These are phyloP conservation scores for Pogonophryne albipinna DNA, from an alignment of 2,797 vertebrate species.

Conservation along the genomic window DNA sequence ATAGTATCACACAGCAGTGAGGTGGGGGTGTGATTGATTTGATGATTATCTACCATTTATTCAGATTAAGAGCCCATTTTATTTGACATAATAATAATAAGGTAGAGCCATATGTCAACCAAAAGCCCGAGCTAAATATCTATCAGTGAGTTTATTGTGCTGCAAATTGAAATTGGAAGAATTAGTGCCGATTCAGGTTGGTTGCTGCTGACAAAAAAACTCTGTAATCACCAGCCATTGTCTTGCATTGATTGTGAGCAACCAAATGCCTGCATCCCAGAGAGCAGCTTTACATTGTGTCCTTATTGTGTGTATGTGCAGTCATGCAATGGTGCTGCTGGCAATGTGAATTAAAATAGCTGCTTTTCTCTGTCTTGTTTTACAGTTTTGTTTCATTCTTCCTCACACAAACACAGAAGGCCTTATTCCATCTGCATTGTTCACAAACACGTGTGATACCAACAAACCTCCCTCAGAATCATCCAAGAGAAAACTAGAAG, in stretches of 20 bases:
- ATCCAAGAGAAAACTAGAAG: conserved; percentile 2
- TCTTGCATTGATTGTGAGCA: conserved; percentile 27
- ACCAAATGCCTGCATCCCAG: conserved; percentile 15
- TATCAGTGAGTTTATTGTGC: conserved; percentile 11
- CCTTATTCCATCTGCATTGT: conserved; percentile 1
- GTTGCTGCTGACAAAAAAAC: conserved; percentile 18
- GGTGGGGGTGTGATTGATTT: conserved; percentile 40
- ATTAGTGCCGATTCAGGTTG: background rate
- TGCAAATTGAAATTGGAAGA: conserved; percentile 27
- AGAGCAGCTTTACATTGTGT: conserved; percentile 49
- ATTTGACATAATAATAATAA: conserved; percentile 40
- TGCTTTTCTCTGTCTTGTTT: background rate
- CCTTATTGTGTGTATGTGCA: conserved; percentile 48
- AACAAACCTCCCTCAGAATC: background rate
- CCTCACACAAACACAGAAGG: conserved; percentile 1
- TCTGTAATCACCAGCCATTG: conserved; percentile 41
- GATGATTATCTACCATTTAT: conserved; percentile 42
- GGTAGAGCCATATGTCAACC: conserved; percentile 25
- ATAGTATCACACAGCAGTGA: background rate
- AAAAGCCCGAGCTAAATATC: conserved; percentile 15
- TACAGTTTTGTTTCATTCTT: conserved; percentile 17
- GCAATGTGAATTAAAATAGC: conserved; percentile 46
- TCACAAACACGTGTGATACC: background rate
- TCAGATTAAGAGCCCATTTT: conserved; percentile 23
- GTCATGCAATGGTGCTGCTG: conserved; percentile 34